These are phyloP conservation scores for Carollia perspicillata DNA, from an alignment of 2,113 vertebrate species.

Conservation along the genomic window DNA sequence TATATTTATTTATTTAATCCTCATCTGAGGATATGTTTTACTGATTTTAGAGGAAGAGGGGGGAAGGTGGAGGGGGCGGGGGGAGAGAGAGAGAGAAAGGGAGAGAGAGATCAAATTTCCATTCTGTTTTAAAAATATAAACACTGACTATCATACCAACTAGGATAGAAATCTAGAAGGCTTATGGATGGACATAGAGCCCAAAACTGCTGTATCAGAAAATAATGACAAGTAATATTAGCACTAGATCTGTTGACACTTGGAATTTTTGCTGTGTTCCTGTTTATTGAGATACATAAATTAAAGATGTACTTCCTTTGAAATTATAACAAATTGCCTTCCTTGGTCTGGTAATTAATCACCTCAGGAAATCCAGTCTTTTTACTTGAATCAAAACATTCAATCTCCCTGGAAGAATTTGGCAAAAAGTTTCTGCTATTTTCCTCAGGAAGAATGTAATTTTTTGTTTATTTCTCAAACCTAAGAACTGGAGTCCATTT, in stretches of 20 bases:
- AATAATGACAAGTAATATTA: not conserved
- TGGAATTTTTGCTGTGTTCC: not conserved
- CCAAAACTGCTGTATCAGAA: not conserved
- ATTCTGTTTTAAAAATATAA: not conserved
- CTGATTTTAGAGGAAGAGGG: too few species aligned
- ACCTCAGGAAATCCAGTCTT: conserved; percentile 56
- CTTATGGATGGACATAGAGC: not conserved
- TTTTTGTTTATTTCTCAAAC: not conserved
- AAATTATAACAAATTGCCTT: conserved; percentile 54
- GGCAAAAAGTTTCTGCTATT: not conserved
- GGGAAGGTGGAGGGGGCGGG: too few species aligned
- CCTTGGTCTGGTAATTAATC: conserved; percentile 45
- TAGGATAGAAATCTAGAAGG: not conserved
- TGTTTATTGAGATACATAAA: conserved; percentile 18
- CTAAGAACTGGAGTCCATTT: not conserved
- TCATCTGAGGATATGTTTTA: too few species aligned
- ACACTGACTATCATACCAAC: not conserved
- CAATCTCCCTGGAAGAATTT: not conserved
- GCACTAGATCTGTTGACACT: not conserved
- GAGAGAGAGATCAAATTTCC: not conserved
- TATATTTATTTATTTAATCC: not conserved
- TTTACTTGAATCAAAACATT: conserved; percentile 29
- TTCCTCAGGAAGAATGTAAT: not conserved
- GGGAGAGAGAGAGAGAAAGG: too few species aligned
- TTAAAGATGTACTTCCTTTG: not conserved